Base-by-base conservation (phyloP, 2,888 invertebrate species). In the Oscheius sp. region DNA sequence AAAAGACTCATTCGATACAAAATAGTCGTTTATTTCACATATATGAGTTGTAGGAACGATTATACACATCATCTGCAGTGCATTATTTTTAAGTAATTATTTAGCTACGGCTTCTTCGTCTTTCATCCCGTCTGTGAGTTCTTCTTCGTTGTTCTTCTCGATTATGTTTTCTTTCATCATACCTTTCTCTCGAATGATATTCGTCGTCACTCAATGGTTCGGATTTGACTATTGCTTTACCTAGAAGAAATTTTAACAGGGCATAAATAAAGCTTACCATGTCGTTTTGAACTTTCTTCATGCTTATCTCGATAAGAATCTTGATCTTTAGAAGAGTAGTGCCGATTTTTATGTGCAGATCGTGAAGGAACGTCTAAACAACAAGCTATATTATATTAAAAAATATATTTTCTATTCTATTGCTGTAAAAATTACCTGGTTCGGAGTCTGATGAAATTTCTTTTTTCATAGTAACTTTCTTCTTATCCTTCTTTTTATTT, bases 401-500 rank as follows among this genome's bases (percentile, higher is more conserved):
- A 5, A 47, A 9, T 36, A 36, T 36, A 8, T 36, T 9, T 8
- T 9, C 36, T 36, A 36, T 36, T 9, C 8, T 36, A 9, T 9
- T 36, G 14, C 8, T 36, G 14, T 14, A 44, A 51, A 28, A 30
- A 2, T n/a, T 20, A 33, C 54, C 54, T 54, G 54, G 9, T 1
- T 54, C 54, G 3, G 54, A 32, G 54, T 44, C 44, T n/a, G 59
- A 41, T 28, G 17, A 17, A 9, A 20, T 32, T 22, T 57, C 57
- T 26, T 36, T 30, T 17, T 59, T 59, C 3, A 59, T 30, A 12
- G 41, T 44, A 56, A 41, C 44, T 38, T 54, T 30, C 3, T 57
- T 30, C 56, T 26, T 32, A 24, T 24, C 56, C 61, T 68, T 70
- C 61, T 57, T 51, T 36, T 71, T 56, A 32, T 69, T 65, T 30